phyloP scores from a whole-genome alignment of 2,888 invertebrate genomes.

The Brenthis ino region DNA sequence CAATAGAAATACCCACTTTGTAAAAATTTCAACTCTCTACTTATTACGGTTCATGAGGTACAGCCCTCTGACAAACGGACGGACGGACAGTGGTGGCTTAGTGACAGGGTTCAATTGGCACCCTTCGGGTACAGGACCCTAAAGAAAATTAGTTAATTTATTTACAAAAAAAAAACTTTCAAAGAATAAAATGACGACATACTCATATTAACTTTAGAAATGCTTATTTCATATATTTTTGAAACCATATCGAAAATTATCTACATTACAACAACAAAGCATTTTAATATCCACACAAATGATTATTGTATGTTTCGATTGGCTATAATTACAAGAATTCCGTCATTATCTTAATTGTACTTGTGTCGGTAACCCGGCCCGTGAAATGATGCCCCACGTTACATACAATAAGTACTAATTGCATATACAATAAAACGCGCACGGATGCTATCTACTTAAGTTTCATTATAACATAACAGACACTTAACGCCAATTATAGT shows the following conservation, averaged over 20 bases:
- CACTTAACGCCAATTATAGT: slow-evolving; percentile 75
- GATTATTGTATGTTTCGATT: slow-evolving; percentile 38
- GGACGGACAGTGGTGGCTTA: too few species aligned
- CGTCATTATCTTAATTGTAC: slow-evolving; percentile 60
- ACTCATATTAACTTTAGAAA: too few species aligned
- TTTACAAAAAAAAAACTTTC: too few species aligned
- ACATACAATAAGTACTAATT: slow-evolving; percentile 70
- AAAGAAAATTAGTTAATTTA: too few species aligned
- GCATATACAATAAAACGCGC: slow-evolving; percentile 59
- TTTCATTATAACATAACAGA: slow-evolving; percentile 76
- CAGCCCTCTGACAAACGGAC: too few species aligned
- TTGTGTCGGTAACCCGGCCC: slow-evolving; percentile 52
- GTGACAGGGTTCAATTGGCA: too few species aligned
- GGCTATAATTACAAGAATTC: slow-evolving; percentile 55
- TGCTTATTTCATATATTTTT: background rate
- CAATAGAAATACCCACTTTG: too few species aligned
- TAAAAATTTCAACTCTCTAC: too few species aligned
- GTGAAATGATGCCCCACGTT: slow-evolving; percentile 58
- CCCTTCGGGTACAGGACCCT: too few species aligned
- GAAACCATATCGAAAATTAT: background rate
- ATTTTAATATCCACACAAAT: slow-evolving; percentile 28
- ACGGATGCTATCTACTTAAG: slow-evolving; percentile 72
- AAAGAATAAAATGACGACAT: too few species aligned
- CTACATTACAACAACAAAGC: slow-evolving; percentile 8
- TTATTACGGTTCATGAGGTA: too few species aligned